Evolutionary conservation across 2,113 vertebrate species (phyloP).

Genomic region (Pithys albifrons): DNA sequence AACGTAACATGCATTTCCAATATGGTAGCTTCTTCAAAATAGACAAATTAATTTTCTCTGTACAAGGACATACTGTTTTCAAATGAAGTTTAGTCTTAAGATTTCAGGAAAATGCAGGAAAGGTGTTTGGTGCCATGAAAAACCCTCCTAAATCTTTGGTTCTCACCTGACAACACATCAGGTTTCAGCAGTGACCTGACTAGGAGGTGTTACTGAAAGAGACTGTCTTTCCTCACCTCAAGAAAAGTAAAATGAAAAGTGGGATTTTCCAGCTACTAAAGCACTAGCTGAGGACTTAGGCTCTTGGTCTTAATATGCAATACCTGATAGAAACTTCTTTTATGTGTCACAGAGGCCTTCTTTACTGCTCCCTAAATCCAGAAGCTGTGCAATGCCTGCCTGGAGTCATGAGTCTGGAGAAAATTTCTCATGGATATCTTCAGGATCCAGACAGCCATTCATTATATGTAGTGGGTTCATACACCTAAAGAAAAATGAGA

Average conservation of each 20-base stretch:
- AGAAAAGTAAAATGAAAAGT: neutral
- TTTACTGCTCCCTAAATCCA: neutral
- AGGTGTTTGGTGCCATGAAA: neutral
- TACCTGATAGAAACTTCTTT: neutral
- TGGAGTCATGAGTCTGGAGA: fast-evolving
- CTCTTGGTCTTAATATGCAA: neutral
- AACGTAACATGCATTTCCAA: neutral
- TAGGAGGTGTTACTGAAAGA: neutral
- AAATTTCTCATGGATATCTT: neutral
- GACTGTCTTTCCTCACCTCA: neutral
- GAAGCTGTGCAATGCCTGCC: neutral
- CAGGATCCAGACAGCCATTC: neutral
- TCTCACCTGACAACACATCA: neutral
- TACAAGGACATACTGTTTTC: neutral
- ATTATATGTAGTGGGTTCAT: fast-evolving
- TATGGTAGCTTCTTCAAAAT: neutral
- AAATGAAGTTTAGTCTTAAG: neutral
- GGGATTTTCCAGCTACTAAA: neutral
- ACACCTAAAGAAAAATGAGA: neutral
- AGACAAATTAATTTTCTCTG: neutral
- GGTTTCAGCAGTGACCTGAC: too few relatives aligned
- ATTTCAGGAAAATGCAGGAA: neutral
- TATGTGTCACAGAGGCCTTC: neutral
- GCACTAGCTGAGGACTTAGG: neutral
- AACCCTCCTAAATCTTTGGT: neutral